phyloP scores from a whole-genome alignment of 2,797 vertebrate species.

The Bucorvus abyssinicus region DNA sequence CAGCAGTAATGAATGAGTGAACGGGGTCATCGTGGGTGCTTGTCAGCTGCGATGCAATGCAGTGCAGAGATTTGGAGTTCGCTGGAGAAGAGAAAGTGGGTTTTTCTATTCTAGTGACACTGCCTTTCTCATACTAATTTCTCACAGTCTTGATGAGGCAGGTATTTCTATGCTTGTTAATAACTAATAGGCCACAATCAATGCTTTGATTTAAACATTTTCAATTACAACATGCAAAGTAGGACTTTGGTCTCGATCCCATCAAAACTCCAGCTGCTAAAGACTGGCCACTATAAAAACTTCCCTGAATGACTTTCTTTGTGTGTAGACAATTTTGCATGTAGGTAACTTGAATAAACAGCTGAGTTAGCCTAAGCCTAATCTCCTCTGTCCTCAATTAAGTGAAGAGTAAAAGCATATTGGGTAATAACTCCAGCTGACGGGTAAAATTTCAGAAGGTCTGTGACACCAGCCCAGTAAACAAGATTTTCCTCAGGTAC shows the following conservation, averaged over 20 bases:
- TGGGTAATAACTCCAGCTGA: neutral
- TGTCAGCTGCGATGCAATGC: neutral
- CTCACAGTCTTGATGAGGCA: neutral
- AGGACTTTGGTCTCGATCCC: neutral
- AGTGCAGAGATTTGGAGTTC: neutral
- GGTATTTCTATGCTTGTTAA: neutral
- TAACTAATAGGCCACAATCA: neutral
- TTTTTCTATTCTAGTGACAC: neutral
- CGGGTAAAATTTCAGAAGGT: neutral
- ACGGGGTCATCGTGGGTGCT: neutral
- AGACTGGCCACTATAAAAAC: neutral
- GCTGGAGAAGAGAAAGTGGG: neutral
- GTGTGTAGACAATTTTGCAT: neutral
- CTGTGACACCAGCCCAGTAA: neutral
- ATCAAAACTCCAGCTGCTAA: neutral
- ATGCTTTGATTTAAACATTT: neutral
- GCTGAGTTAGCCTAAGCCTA: neutral
- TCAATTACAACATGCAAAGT: neutral
- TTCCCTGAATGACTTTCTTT: neutral
- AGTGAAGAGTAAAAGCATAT: neutral
- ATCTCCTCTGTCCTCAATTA: neutral
- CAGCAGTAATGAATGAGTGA: neutral
- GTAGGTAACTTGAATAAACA: neutral
- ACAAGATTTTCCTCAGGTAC: neutral
- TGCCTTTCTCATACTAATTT: neutral